Percentiles rank a stretch among this genome's conserved stretches.
Evolutionary conservation across 2,797 vertebrate species (phyloP).

Genomic region (Xerus rutilus): DNA sequence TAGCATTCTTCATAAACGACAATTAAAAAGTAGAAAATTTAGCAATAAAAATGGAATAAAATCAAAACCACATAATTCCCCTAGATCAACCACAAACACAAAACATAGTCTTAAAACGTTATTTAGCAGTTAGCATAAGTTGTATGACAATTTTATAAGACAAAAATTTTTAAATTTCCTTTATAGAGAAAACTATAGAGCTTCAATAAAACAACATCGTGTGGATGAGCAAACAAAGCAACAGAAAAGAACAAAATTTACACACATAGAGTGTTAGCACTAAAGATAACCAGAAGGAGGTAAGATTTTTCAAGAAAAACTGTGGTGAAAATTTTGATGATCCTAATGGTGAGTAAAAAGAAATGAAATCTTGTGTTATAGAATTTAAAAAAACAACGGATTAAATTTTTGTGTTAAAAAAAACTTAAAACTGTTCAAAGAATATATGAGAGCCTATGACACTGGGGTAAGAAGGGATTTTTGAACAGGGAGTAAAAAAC

Average conservation of each 20-base stretch:
- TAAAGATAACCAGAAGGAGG: background rate
- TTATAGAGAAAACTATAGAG: slow-evolving; percentile 23
- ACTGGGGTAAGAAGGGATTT: background rate
- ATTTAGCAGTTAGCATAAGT: background rate
- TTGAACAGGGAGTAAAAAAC: slow-evolving; percentile 13
- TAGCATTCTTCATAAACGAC: background rate
- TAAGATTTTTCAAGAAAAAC: background rate
- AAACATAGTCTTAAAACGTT: slow-evolving; percentile 4
- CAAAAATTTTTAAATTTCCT: background rate
- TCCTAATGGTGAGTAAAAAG: background rate
- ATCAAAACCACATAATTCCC: background rate
- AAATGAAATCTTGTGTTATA: background rate
- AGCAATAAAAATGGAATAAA: slow-evolving; percentile 5
- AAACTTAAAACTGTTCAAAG: background rate
- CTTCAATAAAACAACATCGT: background rate
- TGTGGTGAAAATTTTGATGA: background rate
- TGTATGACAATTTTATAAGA: background rate
- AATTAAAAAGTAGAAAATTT: slow-evolving; percentile 22
- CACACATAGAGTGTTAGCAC: background rate
- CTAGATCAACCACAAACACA: background rate
- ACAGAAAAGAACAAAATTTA: background rate
- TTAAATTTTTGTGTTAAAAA: background rate
- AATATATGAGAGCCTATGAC: background rate
- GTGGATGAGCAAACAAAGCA: background rate
- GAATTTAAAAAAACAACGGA: too few relatives aligned